Evolutionary conservation across 92 coral and sea anemone species (phyloP), one percentile per base, ranked within the genome.

Genomic region (Paragorgia papillata): DNA sequence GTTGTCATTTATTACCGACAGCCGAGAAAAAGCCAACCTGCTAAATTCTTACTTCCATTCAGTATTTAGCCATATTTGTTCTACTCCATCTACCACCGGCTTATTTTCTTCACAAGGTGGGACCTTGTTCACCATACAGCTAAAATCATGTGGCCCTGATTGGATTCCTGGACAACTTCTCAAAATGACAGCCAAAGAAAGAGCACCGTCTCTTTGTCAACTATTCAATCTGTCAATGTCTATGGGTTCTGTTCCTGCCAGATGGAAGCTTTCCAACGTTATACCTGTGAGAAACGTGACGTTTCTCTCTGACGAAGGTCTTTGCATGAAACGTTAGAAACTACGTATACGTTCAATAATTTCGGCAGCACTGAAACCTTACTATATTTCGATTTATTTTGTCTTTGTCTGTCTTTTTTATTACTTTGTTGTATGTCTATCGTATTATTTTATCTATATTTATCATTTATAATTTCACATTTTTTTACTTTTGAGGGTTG

Each of bases 121-220:
- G 19, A 20, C 39, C 20, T 51, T 51, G 58, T 51, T 26, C 37
- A 70, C 35, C 39, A 15, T 20, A 48, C 57, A 31, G 53, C 43
- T 43, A 4, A 88, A 88, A 46, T 88, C 88, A 18, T 87, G 85
- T 32, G 88, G 85, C 15, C 78, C 79, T 12, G 90, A 83, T 40
- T 54, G 56, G 31, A 87, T 84, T 48, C 91, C 91, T 26, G 84
- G 79, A 14, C 40, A 40, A 17, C 74, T 87, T 10, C 76, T 87
- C 9, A 74, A 56, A 41, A 74, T 40, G 35, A 76, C 85, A 10
- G 91, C 84, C 2, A 61, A 31, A 12, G 79, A 55, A 28, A 78
- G 68, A 7, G 83, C 80, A 1, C 81, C 86, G 22, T 66, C 80
- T 0, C 43, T 86, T 29, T 66, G 86, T 46, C 64, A 26, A 6